phyloP scores from a whole-genome alignment of 2,888 invertebrate species.

The Capitulum mitella region DNA sequence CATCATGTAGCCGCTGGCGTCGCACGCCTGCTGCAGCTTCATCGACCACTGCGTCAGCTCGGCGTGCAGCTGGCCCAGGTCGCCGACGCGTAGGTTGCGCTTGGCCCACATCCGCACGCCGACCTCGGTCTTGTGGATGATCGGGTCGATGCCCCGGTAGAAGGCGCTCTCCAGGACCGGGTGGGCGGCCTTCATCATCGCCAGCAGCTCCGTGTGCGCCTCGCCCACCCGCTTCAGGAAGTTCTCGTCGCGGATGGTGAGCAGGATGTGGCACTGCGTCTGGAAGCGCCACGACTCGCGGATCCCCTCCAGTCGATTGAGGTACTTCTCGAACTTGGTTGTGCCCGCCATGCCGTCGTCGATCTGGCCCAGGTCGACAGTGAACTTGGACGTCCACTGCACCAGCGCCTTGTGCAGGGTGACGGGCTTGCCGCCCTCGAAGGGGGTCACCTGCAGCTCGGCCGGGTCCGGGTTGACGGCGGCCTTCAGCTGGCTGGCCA shows the following conservation, averaged over 20 bases:
- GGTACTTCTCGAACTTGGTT: not conserved
- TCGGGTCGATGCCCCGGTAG: not conserved
- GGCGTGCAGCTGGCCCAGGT: not conserved
- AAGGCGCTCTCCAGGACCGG: not conserved
- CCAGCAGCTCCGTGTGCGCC: not conserved
- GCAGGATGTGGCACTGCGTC: not conserved
- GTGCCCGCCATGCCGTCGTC: not conserved
- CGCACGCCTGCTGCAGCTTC: not conserved
- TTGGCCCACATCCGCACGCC: constrained; percentile 8
- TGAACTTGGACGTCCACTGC: constrained; percentile 4
- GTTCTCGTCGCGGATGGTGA: not conserved
- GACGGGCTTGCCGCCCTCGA: not conserved
- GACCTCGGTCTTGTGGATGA: not conserved
- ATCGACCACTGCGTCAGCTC: not conserved
- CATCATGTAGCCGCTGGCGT: not conserved
- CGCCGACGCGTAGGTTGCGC: not conserved
- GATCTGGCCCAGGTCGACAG: not conserved
- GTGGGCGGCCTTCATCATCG: not conserved
- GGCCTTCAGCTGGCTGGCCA: not conserved
- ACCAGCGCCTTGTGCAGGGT: not conserved
- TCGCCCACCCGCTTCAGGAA: not conserved
- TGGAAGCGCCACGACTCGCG: not conserved
- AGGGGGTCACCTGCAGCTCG: not conserved
- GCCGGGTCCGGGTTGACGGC: not conserved
- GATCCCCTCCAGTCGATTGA: not conserved